These are phyloP conservation scores for Drosophila lini DNA, from an alignment of 1,140 invertebrate genomes.

Conservation along the genomic window DNA sequence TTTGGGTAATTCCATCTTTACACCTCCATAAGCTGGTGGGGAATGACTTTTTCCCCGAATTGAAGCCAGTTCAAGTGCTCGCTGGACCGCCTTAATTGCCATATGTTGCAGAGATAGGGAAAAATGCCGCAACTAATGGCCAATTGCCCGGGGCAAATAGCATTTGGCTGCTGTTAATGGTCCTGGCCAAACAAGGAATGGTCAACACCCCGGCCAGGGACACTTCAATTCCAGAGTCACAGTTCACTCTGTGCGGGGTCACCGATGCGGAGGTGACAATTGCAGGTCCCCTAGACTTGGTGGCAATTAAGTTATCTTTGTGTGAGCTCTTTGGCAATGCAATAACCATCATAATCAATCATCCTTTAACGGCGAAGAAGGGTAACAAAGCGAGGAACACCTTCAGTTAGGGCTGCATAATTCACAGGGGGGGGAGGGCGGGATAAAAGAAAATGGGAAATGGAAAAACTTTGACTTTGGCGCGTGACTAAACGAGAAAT, in stretches of 20 bases:
- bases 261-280: slow-evolving; percentile 45
- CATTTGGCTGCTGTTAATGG: slow-evolving; percentile 51
- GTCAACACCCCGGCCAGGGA: slow-evolving; percentile 3
- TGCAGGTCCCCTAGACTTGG: slow-evolving; percentile 32
- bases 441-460: slow-evolving; percentile 17
- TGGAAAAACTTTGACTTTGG: slow-evolving; percentile 66
- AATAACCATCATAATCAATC: slow-evolving; percentile 66
- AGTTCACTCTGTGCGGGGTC: slow-evolving; percentile 31
- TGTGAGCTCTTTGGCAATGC: slow-evolving; percentile 33
- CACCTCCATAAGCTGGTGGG: slow-evolving; percentile 7
- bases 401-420: slow-evolving; percentile 59
- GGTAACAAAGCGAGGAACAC: slow-evolving; percentile 67
- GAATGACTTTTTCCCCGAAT: neutral
- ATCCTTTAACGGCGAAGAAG: slow-evolving; percentile 57
- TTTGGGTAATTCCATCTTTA: slow-evolving; percentile 8
- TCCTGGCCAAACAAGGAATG: slow-evolving; percentile 16
- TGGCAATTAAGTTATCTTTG: slow-evolving; percentile 50
- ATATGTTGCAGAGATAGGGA: slow-evolving; percentile 54
- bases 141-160: slow-evolving; percentile 37
- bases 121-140: slow-evolving; percentile 54
- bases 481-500: slow-evolving; percentile 80
- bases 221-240: slow-evolving; percentile 50
- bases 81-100: slow-evolving; percentile 42
- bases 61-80: neutral
- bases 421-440: slow-evolving; percentile 38